phyloP scores from a whole-genome alignment of 2,797 vertebrate genomes.

The Halcyon smyrnensis region DNA sequence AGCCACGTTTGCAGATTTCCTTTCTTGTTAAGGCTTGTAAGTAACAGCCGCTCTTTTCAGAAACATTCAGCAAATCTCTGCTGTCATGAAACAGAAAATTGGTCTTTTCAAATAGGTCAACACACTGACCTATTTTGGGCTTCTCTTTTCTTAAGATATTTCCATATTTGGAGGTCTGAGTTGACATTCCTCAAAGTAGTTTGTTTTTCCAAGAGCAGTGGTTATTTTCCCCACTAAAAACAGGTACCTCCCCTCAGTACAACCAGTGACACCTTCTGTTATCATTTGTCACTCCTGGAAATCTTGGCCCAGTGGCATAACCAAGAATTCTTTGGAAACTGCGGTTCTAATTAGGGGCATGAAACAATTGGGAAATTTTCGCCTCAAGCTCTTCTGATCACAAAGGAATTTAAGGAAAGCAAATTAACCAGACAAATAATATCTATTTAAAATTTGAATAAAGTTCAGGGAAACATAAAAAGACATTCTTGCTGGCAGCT shows the following conservation, averaged over 20 bases:
- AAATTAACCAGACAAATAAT: neutral
- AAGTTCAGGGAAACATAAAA: neutral
- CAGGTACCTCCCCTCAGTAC: neutral
- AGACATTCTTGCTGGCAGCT: neutral
- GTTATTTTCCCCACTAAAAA: neutral
- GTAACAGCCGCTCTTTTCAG: neutral
- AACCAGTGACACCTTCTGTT: fast-evolving
- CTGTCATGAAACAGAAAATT: neutral
- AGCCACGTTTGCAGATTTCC: neutral
- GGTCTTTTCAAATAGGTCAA: neutral
- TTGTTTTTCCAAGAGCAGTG: neutral
- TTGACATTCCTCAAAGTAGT: neutral
- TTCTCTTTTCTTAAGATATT: neutral
- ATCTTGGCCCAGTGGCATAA: neutral
- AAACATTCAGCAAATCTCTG: neutral
- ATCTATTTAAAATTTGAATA: neutral
- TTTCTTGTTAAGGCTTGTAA: neutral
- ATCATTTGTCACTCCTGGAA: neutral
- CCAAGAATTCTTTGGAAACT: neutral
- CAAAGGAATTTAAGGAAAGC: neutral
- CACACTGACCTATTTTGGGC: neutral
- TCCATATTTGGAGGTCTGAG: neutral
- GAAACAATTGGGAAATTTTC: neutral
- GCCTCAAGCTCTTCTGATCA: neutral
- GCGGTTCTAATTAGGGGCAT: neutral